A percentile compares a stretch with the other conserved stretches of the same genome.
phyloP scores from a whole-genome alignment of 2,888 invertebrate genomes.

The Dione juno region DNA sequence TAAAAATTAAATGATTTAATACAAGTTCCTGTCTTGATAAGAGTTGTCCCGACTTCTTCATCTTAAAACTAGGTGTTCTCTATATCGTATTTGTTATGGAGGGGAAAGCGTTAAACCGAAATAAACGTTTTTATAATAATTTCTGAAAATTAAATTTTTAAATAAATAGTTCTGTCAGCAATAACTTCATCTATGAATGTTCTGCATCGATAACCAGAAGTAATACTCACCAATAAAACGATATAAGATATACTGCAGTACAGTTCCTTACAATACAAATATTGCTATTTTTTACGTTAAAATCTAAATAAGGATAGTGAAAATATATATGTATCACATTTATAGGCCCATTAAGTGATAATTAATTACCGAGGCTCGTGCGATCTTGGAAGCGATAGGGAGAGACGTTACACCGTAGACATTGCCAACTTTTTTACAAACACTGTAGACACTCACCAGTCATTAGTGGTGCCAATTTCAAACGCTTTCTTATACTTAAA shows the following conservation, averaged over 20 bases:
- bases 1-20: no score
- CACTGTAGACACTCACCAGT: constrained; percentile 20
- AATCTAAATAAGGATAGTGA: not conserved
- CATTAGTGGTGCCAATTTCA: constrained; percentile 31
- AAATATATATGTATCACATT: constrained; percentile 20
- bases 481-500: not conserved
- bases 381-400: constrained; percentile 29
- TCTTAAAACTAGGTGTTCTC: no score
- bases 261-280: not conserved
- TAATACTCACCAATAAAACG: not conserved
- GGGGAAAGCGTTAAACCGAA: no score
- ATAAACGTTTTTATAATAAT: no score
- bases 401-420: constrained; percentile 17
- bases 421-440: constrained; percentile 40
- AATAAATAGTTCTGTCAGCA: no score
- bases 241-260: not conserved
- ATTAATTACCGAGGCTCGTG: constrained; percentile 32
- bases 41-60: no score
- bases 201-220: no score
- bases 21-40: no score
- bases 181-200: no score
- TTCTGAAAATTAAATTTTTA: no score
- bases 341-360: constrained; percentile 36
- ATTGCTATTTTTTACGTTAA: constrained; percentile 5
- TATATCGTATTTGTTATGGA: no score